A percentile compares a stretch with the other conserved stretches of the same genome.
These are phyloP conservation scores for Brachypalpus laphriformis DNA, from an alignment of 2,888 invertebrate species.

Conservation along the genomic window DNA sequence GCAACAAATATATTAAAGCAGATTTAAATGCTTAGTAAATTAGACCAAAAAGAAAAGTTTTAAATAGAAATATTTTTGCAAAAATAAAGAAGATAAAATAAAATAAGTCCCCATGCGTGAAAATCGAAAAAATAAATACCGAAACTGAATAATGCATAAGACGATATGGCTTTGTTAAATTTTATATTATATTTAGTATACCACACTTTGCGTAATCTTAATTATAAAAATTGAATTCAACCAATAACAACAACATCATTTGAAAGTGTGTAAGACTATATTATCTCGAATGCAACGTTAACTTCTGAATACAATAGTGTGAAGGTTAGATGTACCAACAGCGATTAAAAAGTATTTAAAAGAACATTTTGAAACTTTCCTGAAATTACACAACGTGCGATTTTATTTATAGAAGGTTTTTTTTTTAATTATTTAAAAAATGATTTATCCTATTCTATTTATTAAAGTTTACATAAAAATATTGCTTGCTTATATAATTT, in stretches of 20 bases:
- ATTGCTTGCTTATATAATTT: not conserved
- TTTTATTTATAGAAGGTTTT: not conserved
- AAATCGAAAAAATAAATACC: not conserved
- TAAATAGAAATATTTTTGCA: not conserved
- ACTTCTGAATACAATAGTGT: not conserved
- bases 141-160: not conserved
- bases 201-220: not conserved
- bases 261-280: not conserved
- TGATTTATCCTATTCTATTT: not conserved
- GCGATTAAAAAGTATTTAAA: not conserved
- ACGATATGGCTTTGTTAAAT: not conserved
- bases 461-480: not conserved
- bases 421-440: not conserved
- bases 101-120: not conserved
- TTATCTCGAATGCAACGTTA: not conserved
- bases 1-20: not conserved
- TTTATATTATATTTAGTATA: not conserved
- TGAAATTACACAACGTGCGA: not conserved
- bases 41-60: conserved; percentile 5
- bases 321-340: not conserved
- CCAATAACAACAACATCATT: not conserved
- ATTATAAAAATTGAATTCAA: not conserved
- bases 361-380: not conserved
- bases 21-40: conserved; percentile 17
- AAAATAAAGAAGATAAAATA: not conserved